phyloP scores from a whole-genome alignment of 2,888 invertebrate genomes.

The Scaptomyza parva region DNA sequence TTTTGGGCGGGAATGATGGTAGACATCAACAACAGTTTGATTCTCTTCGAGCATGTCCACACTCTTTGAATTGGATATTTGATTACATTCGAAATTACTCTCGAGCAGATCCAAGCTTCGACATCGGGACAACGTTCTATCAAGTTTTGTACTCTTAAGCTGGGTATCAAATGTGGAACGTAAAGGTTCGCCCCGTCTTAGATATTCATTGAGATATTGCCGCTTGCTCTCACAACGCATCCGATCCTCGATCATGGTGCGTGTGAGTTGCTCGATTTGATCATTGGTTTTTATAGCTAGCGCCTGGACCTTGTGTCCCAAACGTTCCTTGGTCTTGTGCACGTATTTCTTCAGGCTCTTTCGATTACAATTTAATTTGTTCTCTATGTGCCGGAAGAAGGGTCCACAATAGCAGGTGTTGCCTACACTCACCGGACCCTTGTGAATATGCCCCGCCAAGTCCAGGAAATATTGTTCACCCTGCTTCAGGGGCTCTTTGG shows the following conservation, averaged over 20 bases:
- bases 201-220: conserved; percentile 89
- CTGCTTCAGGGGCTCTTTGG: conserved; percentile 92
- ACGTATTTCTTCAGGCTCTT: conserved; percentile 88
- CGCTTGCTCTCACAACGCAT: conserved; percentile 86
- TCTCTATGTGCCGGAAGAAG: conserved; percentile 94
- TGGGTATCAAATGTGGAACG: conserved; percentile 86
- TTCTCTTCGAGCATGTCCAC: conserved; percentile 85
- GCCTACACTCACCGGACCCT: conserved; percentile 97
- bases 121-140: conserved; percentile 88
- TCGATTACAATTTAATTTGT: conserved; percentile 90
- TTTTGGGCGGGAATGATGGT: conserved; percentile 47
- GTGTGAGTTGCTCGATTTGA: conserved; percentile 89
- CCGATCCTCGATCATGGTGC: conserved; percentile 82
- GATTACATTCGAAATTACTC: conserved; percentile 76
- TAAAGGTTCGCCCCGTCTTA: conserved; percentile 88
- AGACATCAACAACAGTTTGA: conserved; percentile 65
- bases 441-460: conserved; percentile 96
- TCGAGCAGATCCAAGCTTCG: conserved; percentile 89
- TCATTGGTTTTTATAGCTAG: conserved; percentile 90
- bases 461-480: conserved; percentile 98
- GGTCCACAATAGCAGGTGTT: conserved; percentile 97
- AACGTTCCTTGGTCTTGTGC: conserved; percentile 91
- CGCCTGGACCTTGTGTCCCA: conserved; percentile 93
- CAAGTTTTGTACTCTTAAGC: conserved; percentile 85
- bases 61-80: conserved; percentile 85